These are phyloP conservation scores for Excalfactoria chinensis DNA, from an alignment of 2,113 vertebrate species.

Conservation along the genomic window DNA sequence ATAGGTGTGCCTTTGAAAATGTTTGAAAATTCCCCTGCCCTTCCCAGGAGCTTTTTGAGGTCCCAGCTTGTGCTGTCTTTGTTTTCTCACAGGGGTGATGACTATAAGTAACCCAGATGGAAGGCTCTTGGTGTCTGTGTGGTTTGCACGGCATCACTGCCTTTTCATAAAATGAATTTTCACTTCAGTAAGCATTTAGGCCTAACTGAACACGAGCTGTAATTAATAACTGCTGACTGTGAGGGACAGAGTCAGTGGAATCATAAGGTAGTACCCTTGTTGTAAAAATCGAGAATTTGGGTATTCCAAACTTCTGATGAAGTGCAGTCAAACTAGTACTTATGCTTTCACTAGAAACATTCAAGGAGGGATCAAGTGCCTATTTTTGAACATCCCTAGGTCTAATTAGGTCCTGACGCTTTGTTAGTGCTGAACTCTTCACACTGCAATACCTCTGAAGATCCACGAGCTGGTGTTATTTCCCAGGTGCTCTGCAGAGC, in stretches of 20 bases:
- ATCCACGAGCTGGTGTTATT: neutral
- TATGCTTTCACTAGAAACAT: neutral
- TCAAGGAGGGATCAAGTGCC: neutral
- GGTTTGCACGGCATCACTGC: neutral
- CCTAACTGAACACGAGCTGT: neutral
- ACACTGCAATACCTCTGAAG: rapidly evolving
- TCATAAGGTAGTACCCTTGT: neutral
- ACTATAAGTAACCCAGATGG: neutral
- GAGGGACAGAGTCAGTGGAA: neutral
- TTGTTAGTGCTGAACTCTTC: neutral
- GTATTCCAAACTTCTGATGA: neutral
- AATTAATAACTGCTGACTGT: neutral
- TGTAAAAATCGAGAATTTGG: neutral
- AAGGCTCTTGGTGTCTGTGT: neutral
- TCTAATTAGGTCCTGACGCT: neutral
- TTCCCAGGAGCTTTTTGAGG: neutral
- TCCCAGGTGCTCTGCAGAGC: neutral
- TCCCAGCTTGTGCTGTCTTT: neutral
- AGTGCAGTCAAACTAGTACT: neutral
- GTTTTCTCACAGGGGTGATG: neutral
- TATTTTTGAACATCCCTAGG: neutral
- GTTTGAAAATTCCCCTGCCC: neutral
- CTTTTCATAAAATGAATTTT: neutral
- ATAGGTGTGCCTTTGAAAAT: neutral
- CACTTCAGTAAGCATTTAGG: neutral